phyloP scores from a whole-genome alignment of 2,888 invertebrate species.

The Ophion ellenae region DNA sequence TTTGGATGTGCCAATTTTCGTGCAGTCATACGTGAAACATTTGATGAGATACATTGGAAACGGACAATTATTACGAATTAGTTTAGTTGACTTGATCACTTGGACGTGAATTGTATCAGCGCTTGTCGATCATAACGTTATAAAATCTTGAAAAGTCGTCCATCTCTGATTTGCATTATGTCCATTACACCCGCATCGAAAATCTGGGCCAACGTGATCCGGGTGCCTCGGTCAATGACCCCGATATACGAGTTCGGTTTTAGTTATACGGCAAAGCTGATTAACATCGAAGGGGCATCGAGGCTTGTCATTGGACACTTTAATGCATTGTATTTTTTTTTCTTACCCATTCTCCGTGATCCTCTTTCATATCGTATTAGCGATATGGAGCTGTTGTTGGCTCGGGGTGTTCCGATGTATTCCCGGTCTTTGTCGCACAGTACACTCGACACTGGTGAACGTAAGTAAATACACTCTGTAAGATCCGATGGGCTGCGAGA shows the following conservation, averaged over 20 bases:
- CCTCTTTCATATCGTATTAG: slow-evolving; percentile 37
- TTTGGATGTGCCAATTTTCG: background rate
- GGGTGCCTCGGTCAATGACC: slow-evolving; percentile 40
- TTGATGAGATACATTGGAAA: background rate
- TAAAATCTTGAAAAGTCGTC: background rate
- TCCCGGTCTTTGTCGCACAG: slow-evolving; percentile 4
- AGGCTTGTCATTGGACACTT: slow-evolving; percentile 38
- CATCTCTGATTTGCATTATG: background rate
- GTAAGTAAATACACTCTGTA: slow-evolving; percentile 24
- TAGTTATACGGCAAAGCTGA: slow-evolving; percentile 35
- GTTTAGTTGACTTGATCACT: background rate
- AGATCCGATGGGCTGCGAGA: slow-evolving; percentile 6
- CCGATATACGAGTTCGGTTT: slow-evolving; percentile 20
- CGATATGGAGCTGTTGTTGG: slow-evolving; percentile 1
- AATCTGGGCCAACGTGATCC: slow-evolving; percentile 42
- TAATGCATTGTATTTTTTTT: slow-evolving; percentile 14
- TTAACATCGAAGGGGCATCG: slow-evolving; percentile 38
- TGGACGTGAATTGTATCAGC: background rate
- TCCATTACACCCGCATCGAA: slow-evolving; percentile 30
- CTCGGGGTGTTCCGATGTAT: background rate
- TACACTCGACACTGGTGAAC: slow-evolving; percentile 34
- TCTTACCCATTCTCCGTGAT: slow-evolving; percentile 14
- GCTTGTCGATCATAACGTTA: background rate
- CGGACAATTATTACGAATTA: background rate
- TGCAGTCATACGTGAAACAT: background rate